phyloP scores from a whole-genome alignment of 2,888 invertebrate species.

The Ctena decussata region DNA sequence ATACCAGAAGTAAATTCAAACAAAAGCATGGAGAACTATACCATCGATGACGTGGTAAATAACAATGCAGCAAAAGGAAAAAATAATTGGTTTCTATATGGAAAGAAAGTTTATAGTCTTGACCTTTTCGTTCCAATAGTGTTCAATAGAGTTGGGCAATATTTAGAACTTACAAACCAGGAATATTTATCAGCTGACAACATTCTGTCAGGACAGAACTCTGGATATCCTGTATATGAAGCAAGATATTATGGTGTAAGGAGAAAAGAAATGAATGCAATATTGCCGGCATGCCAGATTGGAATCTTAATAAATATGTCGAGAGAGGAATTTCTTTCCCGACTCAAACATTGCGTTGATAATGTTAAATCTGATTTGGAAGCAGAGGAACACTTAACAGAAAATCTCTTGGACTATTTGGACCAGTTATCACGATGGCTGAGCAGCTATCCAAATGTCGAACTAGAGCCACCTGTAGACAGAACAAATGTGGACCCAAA shows the following conservation, averaged over 20 bases:
- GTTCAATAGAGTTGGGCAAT: neutral
- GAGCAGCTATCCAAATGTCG: conserved; percentile 50
- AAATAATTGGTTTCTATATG: conserved; percentile 63
- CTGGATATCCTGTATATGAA: conserved; percentile 15
- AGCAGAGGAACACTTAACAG: neutral
- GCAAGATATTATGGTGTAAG: conserved; percentile 31
- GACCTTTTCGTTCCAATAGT: neutral
- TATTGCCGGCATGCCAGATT: conserved; percentile 36
- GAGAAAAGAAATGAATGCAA: conserved; percentile 20
- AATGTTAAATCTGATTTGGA: conserved; percentile 17
- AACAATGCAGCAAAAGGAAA: conserved; percentile 48
- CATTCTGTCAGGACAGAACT: neutral
- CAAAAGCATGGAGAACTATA: conserved; percentile 35
- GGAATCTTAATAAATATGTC: conserved; percentile 33
- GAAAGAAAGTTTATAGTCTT: conserved; percentile 60
- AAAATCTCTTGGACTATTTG: conserved; percentile 58
- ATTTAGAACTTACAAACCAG: neutral
- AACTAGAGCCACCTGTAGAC: conserved; percentile 11
- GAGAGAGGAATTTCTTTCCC: conserved; percentile 18
- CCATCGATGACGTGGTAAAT: conserved; percentile 54
- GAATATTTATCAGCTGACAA: neutral
- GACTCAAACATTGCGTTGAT: conserved; percentile 45
- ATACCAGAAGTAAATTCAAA: conserved; percentile 13
- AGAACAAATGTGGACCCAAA: conserved; percentile 61
- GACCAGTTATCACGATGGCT: conserved; percentile 68